These are phyloP conservation scores for Cynaeus angustus DNA, from an alignment of 2,888 invertebrate genomes.

Conservation along the genomic window DNA sequence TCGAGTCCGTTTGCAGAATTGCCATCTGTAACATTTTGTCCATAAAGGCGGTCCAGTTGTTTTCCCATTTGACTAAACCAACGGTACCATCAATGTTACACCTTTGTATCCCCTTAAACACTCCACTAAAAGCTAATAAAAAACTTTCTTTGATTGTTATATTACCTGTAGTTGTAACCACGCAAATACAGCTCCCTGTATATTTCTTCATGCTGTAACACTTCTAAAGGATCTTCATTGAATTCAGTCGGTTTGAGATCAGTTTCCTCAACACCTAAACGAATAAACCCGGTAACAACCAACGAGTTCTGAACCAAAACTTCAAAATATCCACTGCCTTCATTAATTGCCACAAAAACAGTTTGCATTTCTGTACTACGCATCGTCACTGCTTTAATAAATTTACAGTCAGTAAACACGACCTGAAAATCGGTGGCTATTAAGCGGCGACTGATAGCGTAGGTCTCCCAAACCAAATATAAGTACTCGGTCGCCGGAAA, in stretches of 20 bases:
- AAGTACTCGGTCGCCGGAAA: conserved; percentile 78
- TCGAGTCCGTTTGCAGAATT: conserved; percentile 79
- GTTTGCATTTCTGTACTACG: too few species aligned
- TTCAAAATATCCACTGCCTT: conserved; percentile 63
- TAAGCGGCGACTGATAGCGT: not conserved
- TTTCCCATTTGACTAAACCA: conserved; percentile 51
- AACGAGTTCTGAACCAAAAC: conserved; percentile 56
- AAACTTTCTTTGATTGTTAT: not conserved
- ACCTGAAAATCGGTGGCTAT: conserved; percentile 66
- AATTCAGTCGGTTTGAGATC: not conserved
- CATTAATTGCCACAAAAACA: conserved; percentile 12
- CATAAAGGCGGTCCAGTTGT: conserved; percentile 89
- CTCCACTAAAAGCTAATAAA: conserved; percentile 54
- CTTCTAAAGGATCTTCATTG: not conserved
- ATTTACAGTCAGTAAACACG: conserved; percentile 76
- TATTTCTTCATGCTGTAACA: conserved; percentile 7
- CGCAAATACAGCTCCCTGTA: conserved; percentile 17
- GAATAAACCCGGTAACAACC: conserved; percentile 55
- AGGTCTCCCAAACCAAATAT: conserved; percentile 73
- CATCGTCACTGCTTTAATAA: conserved; percentile 72
- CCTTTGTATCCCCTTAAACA: conserved; percentile 58
- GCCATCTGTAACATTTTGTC: conserved; percentile 87
- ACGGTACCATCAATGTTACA: conserved; percentile 54
- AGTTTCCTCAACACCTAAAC: not conserved
- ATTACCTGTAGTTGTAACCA: conserved; percentile 14